A percentile compares a stretch with the other conserved stretches of the same genome.
phyloP scores from a whole-genome alignment of 2,888 invertebrate species.

The Synergus japonicus region DNA sequence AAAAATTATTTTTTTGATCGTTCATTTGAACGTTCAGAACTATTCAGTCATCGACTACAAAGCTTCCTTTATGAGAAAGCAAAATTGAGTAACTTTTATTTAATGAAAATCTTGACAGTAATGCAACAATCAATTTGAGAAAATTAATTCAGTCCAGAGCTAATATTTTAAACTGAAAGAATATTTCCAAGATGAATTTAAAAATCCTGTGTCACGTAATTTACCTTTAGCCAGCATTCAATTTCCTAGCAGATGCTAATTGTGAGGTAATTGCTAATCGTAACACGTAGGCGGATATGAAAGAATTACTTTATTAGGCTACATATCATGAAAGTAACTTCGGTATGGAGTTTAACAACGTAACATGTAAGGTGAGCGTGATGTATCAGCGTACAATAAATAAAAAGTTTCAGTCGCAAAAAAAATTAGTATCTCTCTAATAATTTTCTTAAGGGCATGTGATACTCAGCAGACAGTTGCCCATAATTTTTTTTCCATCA shows the following conservation, averaged over 20 bases:
- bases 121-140: not conserved
- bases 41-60: no score
- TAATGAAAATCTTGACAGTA: not conserved
- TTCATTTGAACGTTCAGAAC: no score
- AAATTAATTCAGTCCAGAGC: not conserved
- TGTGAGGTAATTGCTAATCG: conserved; percentile 60
- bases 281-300: conserved; percentile 68
- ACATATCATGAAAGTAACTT: conserved; percentile 23
- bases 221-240: not conserved
- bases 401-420: not conserved
- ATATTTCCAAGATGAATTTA: no score
- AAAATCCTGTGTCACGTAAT: not conserved
- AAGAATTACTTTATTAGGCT: conserved; percentile 64
- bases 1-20: no score
- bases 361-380: not conserved
- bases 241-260: conserved; percentile 16
- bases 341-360: not conserved
- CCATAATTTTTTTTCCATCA: no score
- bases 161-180: no score
- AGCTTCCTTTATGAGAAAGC: no score
- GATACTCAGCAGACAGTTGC: no score
- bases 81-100: no score
- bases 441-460: no score
- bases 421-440: no score
- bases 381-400: no score